These are phyloP conservation scores for Polyommatus iphigenia DNA, from an alignment of 2,888 invertebrate species.

Conservation along the genomic window DNA sequence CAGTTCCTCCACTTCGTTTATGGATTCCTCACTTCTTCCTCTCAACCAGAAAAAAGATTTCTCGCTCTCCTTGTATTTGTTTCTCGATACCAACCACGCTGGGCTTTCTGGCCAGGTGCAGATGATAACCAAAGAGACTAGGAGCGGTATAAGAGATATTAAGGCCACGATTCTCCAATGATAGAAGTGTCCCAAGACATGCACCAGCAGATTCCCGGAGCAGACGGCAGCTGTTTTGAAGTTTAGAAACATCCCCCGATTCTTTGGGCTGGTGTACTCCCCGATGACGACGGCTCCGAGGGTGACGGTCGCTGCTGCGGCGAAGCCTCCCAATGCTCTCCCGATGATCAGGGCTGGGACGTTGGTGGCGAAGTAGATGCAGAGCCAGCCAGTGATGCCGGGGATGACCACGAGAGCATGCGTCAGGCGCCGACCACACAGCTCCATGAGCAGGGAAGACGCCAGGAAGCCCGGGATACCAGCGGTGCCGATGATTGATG, in stretches of 20 bases:
- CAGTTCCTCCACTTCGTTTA: constrained; percentile 50
- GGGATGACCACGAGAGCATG: constrained; percentile 51
- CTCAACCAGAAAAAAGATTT: constrained; percentile 73
- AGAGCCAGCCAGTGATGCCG: constrained; percentile 52
- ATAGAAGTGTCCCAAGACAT: constrained; percentile 49
- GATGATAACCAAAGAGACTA: constrained; percentile 51
- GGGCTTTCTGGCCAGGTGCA: constrained; percentile 82
- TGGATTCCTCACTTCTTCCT: constrained; percentile 52
- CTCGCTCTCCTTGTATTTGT: constrained; percentile 69
- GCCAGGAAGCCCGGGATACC: constrained; percentile 51
- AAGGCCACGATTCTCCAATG: constrained; percentile 54
- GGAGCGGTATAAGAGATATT: constrained; percentile 47
- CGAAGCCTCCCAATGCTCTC: constrained; percentile 51
- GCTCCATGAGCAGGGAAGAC: constrained; percentile 53
- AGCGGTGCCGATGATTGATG: constrained; percentile 50
- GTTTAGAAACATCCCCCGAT: constrained; percentile 59
- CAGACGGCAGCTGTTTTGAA: constrained; percentile 55
- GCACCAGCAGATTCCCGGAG: constrained; percentile 51
- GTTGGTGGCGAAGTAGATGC: constrained; percentile 49
- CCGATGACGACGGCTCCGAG: constrained; percentile 59
- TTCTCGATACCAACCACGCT: constrained; percentile 78
- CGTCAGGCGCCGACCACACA: constrained; percentile 51
- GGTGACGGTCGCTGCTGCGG: constrained; percentile 48
- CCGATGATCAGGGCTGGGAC: constrained; percentile 50
- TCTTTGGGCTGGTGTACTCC: constrained; percentile 56